A percentile compares a stretch with the other conserved stretches of the same genome.
Evolutionary conservation across 2,888 invertebrate genomes (phyloP).

Genomic region (Carterocephalus palaemon): DNA sequence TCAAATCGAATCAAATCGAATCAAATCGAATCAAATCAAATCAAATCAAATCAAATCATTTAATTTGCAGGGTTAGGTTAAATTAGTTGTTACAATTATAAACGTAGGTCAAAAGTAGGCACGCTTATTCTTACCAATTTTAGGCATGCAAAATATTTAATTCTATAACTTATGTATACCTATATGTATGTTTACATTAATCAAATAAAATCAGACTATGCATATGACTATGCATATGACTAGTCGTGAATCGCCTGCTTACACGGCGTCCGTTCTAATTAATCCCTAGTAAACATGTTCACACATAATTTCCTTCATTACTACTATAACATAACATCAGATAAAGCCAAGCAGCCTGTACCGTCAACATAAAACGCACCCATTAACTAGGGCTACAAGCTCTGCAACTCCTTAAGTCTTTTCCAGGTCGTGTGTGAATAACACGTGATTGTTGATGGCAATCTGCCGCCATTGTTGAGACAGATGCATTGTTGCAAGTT

Average conservation of each 20-base stretch:
- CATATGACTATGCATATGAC: too few species aligned
- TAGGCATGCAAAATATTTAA: too few species aligned
- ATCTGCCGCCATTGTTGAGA: conserved; percentile 12
- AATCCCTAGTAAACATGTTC: neutral
- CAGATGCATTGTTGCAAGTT: conserved; percentile 8
- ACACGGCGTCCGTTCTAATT: neutral
- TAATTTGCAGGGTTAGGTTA: too few species aligned
- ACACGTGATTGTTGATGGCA: conserved; percentile 20
- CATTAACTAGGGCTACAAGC: conserved; percentile 21
- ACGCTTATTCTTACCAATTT: too few species aligned
- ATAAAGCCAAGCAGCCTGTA: conserved; percentile 18
- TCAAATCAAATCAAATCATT: too few species aligned
- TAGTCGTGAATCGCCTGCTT: conserved; percentile 4
- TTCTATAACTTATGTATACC: too few species aligned
- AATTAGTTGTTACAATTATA: too few species aligned
- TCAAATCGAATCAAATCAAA: too few species aligned
- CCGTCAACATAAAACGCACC: conserved; percentile 8
- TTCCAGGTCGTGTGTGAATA: conserved; percentile 23
- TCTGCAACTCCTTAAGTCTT: conserved; percentile 13
- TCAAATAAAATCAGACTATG: too few species aligned
- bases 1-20: too few species aligned
- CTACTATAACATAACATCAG: conserved; percentile 6
- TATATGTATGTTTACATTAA: too few species aligned
- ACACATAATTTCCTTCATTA: conserved; percentile 1
- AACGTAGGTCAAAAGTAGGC: too few species aligned